A percentile compares a stretch with the other conserved stretches of the same genome.
phyloP scores from a whole-genome alignment of 2,888 invertebrate species.

The Shargacucullia verbasci region DNA sequence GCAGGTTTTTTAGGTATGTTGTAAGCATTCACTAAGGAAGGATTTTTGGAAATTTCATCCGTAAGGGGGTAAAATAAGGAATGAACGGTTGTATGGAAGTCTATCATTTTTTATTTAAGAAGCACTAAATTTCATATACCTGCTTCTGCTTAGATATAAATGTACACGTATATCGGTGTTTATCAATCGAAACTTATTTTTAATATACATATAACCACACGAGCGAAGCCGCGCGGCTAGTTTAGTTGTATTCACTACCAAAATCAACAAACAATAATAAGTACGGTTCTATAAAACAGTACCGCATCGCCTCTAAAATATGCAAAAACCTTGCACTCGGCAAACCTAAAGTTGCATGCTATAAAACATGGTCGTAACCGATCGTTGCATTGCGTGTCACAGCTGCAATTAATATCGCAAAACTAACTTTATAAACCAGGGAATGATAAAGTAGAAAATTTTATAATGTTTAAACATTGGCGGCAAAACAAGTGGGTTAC shows the following conservation, averaged over 20 bases:
- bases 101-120: too few relatives aligned
- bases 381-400: constrained; percentile 64
- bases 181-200: too few relatives aligned
- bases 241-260: background rate
- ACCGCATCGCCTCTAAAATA: constrained; percentile 17
- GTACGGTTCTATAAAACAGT: constrained; percentile 5
- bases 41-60: too few relatives aligned
- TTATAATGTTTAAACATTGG: constrained; percentile 78
- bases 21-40: too few relatives aligned
- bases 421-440: constrained; percentile 63
- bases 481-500: constrained; percentile 78
- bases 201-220: too few relatives aligned
- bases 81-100: too few relatives aligned
- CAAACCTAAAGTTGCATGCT: constrained; percentile 45
- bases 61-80: too few relatives aligned
- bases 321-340: constrained; percentile 23
- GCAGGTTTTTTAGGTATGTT: too few relatives aligned
- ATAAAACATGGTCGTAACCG: constrained; percentile 50
- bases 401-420: constrained; percentile 58
- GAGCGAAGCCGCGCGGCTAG: too few relatives aligned
- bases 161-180: too few relatives aligned
- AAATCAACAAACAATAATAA: constrained; percentile 15
- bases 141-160: too few relatives aligned
- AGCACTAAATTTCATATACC: too few relatives aligned
- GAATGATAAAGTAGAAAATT: constrained; percentile 77